phyloP scores from a whole-genome alignment of 1,140 invertebrate species.

The Spodoptera litura region DNA sequence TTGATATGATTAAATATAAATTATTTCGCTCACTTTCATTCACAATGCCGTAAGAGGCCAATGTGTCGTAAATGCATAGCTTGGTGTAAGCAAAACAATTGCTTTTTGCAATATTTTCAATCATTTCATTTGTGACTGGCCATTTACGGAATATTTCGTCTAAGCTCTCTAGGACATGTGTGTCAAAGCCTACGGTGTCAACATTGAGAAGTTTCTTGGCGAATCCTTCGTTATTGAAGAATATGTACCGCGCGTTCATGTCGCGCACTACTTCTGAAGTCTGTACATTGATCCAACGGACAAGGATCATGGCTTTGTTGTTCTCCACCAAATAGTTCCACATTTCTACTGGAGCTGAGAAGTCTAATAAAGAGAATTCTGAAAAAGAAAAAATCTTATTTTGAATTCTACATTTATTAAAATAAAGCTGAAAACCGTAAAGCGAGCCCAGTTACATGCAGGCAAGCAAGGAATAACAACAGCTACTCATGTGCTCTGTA shows the following conservation, averaged over 20 bases:
- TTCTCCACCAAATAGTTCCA: slow-evolving; percentile 85
- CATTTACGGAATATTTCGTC: slow-evolving; percentile 85
- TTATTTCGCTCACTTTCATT: slow-evolving; percentile 83
- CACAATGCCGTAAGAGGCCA: slow-evolving; percentile 86
- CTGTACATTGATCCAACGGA: slow-evolving; percentile 86
- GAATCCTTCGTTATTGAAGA: slow-evolving; percentile 79
- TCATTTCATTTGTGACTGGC: slow-evolving; percentile 87
- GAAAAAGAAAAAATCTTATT: slow-evolving; percentile 60
- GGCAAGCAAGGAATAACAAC: no score
- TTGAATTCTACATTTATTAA: no score
- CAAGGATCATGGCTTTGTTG: slow-evolving; percentile 85
- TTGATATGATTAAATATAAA: slow-evolving; percentile 84
- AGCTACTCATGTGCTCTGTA: no score
- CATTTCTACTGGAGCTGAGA: slow-evolving; percentile 81
- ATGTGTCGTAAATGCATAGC: slow-evolving; percentile 86
- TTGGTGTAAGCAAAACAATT: slow-evolving; percentile 85
- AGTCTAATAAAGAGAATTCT: slow-evolving; percentile 85
- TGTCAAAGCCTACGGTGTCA: slow-evolving; percentile 75
- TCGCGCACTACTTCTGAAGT: slow-evolving; percentile 80
- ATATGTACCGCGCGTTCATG: slow-evolving; percentile 80
- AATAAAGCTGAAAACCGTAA: no score
- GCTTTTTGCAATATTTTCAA: slow-evolving; percentile 82
- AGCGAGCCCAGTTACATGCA: no score
- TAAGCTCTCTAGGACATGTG: slow-evolving; percentile 76
- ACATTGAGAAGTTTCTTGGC: slow-evolving; percentile 76